phyloP scores from a whole-genome alignment of 2,797 vertebrate genomes.

The Moxostoma hubbsi region DNA sequence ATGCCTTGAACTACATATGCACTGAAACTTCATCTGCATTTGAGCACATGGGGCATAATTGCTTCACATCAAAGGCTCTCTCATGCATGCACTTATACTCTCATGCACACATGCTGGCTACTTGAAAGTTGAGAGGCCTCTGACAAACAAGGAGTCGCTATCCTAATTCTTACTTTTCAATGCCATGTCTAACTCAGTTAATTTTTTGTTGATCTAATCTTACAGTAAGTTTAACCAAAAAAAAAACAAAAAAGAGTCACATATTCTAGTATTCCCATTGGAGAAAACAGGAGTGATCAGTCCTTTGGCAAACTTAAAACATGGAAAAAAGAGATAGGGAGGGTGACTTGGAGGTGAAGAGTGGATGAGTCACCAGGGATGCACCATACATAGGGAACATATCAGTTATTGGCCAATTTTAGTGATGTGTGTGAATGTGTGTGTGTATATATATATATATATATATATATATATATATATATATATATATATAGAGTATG shows the following conservation, averaged over 20 bases:
- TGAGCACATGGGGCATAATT: background rate
- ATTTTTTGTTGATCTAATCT: background rate
- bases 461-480: too few species aligned
- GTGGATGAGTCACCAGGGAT: conserved; percentile 18
- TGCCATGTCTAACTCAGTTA: too few species aligned
- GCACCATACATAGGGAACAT: too few species aligned
- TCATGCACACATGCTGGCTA: background rate
- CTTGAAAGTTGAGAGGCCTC: background rate
- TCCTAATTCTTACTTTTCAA: background rate
- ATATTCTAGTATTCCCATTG: conserved; percentile 53
- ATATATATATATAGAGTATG: too few species aligned
- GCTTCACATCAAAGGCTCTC: background rate
- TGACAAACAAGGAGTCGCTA: background rate
- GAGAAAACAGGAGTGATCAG: conserved; percentile 40
- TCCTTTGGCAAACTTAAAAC: conserved; percentile 34
- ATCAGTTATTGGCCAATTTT: too few species aligned
- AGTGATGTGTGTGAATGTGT: too few species aligned
- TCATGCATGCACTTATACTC: conserved; percentile 6
- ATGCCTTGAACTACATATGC: background rate
- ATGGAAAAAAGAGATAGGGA: conserved; percentile 15
- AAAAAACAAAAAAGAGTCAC: conserved; percentile 39
- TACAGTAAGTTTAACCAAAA: background rate
- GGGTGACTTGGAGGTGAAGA: background rate
- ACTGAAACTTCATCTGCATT: background rate
- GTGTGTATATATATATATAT: too few species aligned